Base-by-base conservation (phyloP, 2,797 vertebrate genomes). In the Sciurus vulgaris region DNA sequence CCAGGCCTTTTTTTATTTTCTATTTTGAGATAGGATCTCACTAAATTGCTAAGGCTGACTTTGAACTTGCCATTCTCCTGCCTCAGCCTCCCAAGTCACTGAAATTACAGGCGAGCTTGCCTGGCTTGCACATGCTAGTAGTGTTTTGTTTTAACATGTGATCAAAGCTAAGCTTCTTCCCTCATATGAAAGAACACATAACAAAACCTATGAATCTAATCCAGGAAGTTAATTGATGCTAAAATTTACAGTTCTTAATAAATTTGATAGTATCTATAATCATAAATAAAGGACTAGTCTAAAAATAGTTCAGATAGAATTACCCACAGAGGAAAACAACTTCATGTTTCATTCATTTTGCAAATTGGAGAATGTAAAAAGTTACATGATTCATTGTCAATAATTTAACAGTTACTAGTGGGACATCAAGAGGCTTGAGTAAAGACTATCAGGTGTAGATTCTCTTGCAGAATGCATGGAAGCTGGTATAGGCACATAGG, bases 241-340 rank as follows among this genome's bases (percentile, higher is more conserved):
- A 11, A 95, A 91, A 26, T 94, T 70, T 70, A 30, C 7, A 86
- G 22, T 87, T 92, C 24, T 61, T 93, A 41, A 38, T 96, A 69
- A 93, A 89, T 44, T 82, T 28, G 26, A 28, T 78, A 18, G 18
- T 70, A 91, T 65, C 61, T 93, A 24, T 79, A 85, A 74, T 33
- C 44, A 11, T 20, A 74, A 82, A 20, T 59, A 76, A 84, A 69
- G 59, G 54, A n/a, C 0, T 86, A 47, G 9, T 63, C 35, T 89
- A 38, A 92, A 87, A 81, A 61, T 56, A 47, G 54, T 83, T 56
- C 26, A 35, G n/a, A 28, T 69, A 87, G 78, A 83, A 93, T 61
- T 76, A 41, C 11, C n/a, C 70, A 59, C 22, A 92, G n/a, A 91
- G 14, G 74, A 93, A 77, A 74, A 35, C 1, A 28, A n/a, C 7